Evolutionary conservation across 2,797 vertebrate species (phyloP), one percentile per base, ranked within the genome.

Genomic region (Myotis myotis): DNA sequence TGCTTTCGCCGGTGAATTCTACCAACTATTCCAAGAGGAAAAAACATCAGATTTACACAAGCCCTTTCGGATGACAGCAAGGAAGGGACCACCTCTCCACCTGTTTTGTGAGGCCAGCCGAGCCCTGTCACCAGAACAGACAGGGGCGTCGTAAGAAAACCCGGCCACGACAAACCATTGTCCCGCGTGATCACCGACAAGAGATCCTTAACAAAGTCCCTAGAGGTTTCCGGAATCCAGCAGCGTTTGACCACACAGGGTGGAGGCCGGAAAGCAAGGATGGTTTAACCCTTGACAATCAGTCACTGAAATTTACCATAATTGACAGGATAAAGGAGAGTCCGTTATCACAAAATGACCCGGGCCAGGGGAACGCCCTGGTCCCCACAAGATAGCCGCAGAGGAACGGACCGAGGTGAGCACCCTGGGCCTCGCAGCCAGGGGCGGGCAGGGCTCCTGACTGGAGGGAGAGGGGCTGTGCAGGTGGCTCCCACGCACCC

Each of bases 231-330:
- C 9, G 10, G 55, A 57, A 57, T 5, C 55, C 55, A 57, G 23
- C 10, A 25, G 38, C 17, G 0, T 23, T 20, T 0, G 3, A 19
- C 20, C 30, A 23, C 55, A 20, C 5, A 2, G 8, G 16, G 13
- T 28, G 64, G 41, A 4, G 33, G 55, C 23, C 25, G 9, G 66
- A 57, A 23, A 7, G 36, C 64, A 55, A 72, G 71, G 64, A 41
- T 0, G 70, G n/a, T 49, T 30, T 49, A 57, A 68, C 19, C 25
- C 30, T 36, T 47, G 17, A 60, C 72, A 41, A 66, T 30, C 44
- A 4, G 5, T 25, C 36, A 28, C 6, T 0, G 44, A 51, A 10
- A 68, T 22, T 36, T 38, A 3, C 49, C 17, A 0, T n/a, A 47
- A 23, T 4, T 33, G 62, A n/a, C 41, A n/a, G 64, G 44, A 25